Percentiles rank a stretch among this genome's conserved stretches.
Conservation (phyloP, 2,888 invertebrate species). For the Nemoura dubitans region DNA sequence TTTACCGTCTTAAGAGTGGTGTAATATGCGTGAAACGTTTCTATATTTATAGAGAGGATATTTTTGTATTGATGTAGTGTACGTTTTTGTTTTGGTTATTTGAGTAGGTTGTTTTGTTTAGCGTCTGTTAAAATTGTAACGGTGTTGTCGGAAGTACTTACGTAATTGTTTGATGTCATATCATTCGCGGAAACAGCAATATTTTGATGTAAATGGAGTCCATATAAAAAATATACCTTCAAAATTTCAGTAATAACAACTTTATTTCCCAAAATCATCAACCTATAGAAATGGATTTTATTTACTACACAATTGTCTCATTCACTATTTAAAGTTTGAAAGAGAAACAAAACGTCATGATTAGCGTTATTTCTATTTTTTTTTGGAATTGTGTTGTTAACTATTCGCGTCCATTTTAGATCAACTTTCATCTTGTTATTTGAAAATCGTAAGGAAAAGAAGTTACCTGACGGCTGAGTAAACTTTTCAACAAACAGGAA, state of each 20-base stretch:
- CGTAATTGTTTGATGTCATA: background rate
- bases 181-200: background rate
- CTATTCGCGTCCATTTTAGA: background rate
- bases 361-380: background rate
- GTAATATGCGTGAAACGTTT: background rate
- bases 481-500: background rate
- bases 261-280: background rate
- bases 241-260: background rate
- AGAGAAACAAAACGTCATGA: background rate
- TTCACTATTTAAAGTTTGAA: background rate
- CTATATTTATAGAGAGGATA: background rate
- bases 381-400: background rate
- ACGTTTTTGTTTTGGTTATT: background rate
- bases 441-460: background rate
- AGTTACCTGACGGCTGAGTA: background rate
- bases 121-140: background rate
- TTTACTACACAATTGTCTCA: background rate
- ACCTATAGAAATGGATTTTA: background rate
- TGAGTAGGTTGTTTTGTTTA: background rate
- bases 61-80: background rate
- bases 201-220: background rate
- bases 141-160: background rate
- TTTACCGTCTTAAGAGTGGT: background rate
- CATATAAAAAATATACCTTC: too few relatives aligned
- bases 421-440: background rate